These are phyloP conservation scores for Euproctis similis DNA, from an alignment of 2,888 invertebrate genomes.

Conservation along the genomic window DNA sequence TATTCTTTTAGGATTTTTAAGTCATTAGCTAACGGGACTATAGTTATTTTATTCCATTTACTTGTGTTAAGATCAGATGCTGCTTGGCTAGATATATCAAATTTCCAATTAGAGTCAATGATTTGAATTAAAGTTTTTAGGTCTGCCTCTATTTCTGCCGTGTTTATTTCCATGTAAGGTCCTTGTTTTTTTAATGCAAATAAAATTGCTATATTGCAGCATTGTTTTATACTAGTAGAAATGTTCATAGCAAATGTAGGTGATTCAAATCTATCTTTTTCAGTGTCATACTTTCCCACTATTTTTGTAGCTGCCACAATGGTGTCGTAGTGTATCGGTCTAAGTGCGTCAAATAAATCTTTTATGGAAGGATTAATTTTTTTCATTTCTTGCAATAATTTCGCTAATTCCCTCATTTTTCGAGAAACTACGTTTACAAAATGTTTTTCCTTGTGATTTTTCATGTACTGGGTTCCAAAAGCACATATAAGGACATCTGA, in stretches of 20 bases:
- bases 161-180: constrained; percentile 15
- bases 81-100: too few species aligned
- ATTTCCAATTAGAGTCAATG: too few species aligned
- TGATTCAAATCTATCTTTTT: constrained; percentile 14
- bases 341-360: constrained; percentile 14
- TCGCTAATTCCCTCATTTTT: constrained; percentile 26
- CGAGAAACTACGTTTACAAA: constrained; percentile 20
- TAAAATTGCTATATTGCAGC: constrained; percentile 26
- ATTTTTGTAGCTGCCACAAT: constrained; percentile 16
- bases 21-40: constrained; percentile 20
- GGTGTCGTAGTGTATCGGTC: too few species aligned
- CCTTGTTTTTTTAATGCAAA: too few species aligned
- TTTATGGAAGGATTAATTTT: constrained; percentile 14
- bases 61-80: background rate
- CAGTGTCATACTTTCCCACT: constrained; percentile 14
- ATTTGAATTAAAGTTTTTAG: constrained; percentile 16
- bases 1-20: constrained; percentile 14
- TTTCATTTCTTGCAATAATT: constrained; percentile 22
- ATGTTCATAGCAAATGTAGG: constrained; percentile 27
- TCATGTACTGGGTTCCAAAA: constrained; percentile 18
- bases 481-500: constrained; percentile 16
- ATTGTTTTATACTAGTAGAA: constrained; percentile 23
- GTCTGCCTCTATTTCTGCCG: constrained; percentile 16
- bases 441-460: constrained; percentile 19
- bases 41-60: constrained; percentile 21